These are phyloP conservation scores for Dryocosmus kuriphilus DNA, from an alignment of 2,888 invertebrate genomes.

Conservation along the genomic window DNA sequence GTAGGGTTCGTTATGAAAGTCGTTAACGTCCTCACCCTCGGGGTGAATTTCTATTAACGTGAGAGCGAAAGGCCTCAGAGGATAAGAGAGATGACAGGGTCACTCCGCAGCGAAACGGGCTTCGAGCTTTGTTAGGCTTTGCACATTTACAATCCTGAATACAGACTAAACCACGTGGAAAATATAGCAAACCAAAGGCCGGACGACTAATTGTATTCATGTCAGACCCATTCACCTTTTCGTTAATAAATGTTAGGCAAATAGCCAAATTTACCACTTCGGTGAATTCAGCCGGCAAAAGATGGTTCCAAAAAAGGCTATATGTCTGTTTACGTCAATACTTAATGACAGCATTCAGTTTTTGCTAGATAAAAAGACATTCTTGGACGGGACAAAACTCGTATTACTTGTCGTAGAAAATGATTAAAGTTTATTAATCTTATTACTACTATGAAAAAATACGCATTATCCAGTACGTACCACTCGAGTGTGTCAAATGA, in stretches of 20 bases:
- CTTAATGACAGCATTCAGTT: too few species aligned
- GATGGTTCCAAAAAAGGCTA: not conserved
- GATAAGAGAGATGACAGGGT: conserved; percentile 29
- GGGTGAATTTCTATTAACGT: conserved; percentile 9
- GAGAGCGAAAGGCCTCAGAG: conserved; percentile 16
- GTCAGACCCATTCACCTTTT: not conserved
- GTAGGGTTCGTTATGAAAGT: conserved; percentile 21
- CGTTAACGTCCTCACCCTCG: not conserved
- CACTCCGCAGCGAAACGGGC: conserved; percentile 4
- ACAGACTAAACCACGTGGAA: not conserved
- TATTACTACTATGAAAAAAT: too few species aligned
- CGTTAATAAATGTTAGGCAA: not conserved
- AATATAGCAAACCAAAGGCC: not conserved
- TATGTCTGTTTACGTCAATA: not conserved
- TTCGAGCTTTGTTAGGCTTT: conserved; percentile 7
- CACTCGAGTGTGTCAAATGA: too few species aligned
- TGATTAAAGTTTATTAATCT: too few species aligned
- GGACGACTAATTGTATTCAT: not conserved
- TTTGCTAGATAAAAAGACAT: too few species aligned
- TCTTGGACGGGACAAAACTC: too few species aligned
- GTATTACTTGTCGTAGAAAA: too few species aligned
- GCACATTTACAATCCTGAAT: conserved; percentile 20
- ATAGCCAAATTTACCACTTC: not conserved
- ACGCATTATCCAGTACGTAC: too few species aligned
- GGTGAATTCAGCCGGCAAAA: not conserved